These are phyloP conservation scores for Solea solea DNA, from an alignment of 2,113 vertebrate species.

Conservation along the genomic window DNA sequence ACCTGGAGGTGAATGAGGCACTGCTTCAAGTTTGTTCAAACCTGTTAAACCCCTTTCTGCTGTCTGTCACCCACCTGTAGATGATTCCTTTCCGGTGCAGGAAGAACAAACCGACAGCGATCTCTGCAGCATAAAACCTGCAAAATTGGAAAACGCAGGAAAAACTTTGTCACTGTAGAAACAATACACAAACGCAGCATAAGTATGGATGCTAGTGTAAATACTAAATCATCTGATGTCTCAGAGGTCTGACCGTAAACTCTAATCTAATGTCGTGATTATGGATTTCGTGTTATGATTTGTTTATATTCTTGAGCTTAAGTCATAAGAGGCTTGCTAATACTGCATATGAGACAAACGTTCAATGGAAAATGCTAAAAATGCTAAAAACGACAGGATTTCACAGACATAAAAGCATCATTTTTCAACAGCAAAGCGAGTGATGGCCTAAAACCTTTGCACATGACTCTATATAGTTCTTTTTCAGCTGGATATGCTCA, in stretches of 20 bases:
- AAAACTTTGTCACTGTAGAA: background rate
- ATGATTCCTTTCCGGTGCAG: conserved; percentile 95
- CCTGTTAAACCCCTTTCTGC: background rate
- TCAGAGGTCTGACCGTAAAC: background rate
- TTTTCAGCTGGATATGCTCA: background rate
- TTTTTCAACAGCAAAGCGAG: too few species aligned
- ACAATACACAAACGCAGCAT: background rate
- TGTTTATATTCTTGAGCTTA: too few species aligned
- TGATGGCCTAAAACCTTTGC: too few species aligned
- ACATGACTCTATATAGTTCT: background rate
- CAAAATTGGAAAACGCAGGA: conserved; percentile 18
- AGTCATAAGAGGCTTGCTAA: too few species aligned
- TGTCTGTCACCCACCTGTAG: conserved; percentile 87
- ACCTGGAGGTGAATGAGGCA: background rate
- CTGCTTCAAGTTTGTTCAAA: conserved; percentile 1
- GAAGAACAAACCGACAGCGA: conserved; percentile 96
- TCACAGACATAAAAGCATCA: too few species aligned
- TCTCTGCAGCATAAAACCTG: conserved; percentile 97
- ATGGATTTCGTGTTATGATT: too few species aligned
- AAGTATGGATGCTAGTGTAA: background rate
- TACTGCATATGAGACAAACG: too few species aligned
- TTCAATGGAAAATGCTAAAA: too few species aligned
- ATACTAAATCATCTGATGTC: background rate
- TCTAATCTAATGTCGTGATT: too few species aligned
- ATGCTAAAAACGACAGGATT: too few species aligned